phyloP scores from a whole-genome alignment of 1,140 invertebrate species.

The Monomorium pharaonis region DNA sequence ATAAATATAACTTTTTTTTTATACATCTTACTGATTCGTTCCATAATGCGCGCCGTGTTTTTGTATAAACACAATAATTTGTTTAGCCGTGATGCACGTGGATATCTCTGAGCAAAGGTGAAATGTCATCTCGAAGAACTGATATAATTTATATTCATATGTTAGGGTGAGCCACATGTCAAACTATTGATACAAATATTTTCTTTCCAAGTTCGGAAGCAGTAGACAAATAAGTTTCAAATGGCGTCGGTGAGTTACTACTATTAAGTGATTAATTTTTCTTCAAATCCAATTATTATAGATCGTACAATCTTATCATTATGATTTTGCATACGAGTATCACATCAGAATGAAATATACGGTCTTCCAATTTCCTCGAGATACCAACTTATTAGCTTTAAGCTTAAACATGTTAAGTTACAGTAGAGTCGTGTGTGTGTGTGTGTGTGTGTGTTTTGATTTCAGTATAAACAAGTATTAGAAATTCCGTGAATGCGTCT shows the following conservation, averaged over 20 bases:
- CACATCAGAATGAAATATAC: background rate
- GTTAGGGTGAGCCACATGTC: conserved; percentile 67
- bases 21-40: background rate
- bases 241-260: conserved; percentile 76
- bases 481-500: background rate
- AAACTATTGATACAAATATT: conserved; percentile 71
- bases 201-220: conserved; percentile 70
- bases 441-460: background rate
- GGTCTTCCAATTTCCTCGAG: background rate
- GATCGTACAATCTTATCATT: background rate
- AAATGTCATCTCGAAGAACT: conserved; percentile 79
- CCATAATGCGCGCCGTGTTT: background rate
- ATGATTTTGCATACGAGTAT: background rate
- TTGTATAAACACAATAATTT: conserved; percentile 62
- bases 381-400: background rate
- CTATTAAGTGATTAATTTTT: conserved; percentile 7
- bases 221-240: conserved; percentile 59
- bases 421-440: background rate
- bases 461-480: conserved; percentile 1
- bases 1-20: conserved; percentile 7
- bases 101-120: conserved; percentile 78
- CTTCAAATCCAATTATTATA: background rate
- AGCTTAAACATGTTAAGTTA: background rate
- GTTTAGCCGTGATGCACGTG: conserved; percentile 54
- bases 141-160: conserved; percentile 73